phyloP scores from a whole-genome alignment of 23 tunicate genomes.

The Diplosoma virens region DNA sequence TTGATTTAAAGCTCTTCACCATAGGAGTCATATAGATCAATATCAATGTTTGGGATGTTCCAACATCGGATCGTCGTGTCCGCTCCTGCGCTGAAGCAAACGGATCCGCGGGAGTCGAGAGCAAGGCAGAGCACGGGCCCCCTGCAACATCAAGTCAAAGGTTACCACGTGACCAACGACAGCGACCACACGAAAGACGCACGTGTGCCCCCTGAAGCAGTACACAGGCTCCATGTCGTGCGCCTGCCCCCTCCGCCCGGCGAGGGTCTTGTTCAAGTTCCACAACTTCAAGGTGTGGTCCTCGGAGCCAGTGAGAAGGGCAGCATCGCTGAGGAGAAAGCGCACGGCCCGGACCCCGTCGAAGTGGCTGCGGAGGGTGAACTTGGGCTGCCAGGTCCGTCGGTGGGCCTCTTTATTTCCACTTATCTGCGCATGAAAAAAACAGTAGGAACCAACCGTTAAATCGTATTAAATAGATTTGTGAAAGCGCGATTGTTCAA shows the following conservation, averaged over 20 bases:
- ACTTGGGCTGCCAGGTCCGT: constrained; percentile 86
- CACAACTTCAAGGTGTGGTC: constrained; percentile 93
- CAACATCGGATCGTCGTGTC: constrained; percentile 78
- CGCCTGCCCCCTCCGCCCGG: constrained; percentile 74
- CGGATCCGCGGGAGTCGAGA: constrained; percentile 43
- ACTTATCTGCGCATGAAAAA: constrained; percentile 28
- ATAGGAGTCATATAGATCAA: constrained; percentile 64
- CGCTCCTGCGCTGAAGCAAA: constrained; percentile 81
- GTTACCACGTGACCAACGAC: no score
- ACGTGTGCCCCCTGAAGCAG: constrained; percentile 93
- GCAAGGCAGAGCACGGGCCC: constrained; percentile 83
- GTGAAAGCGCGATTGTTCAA: no score
- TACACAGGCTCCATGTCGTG: constrained; percentile 94
- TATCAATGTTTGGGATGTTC: constrained; percentile 66
- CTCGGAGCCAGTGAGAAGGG: constrained; percentile 90
- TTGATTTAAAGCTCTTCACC: constrained; percentile 24
- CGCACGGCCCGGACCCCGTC: constrained; percentile 88
- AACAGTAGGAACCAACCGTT: no score
- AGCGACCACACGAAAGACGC: not conserved
- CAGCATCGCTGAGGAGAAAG: constrained; percentile 80
- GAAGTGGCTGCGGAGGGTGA: constrained; percentile 86
- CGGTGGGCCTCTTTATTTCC: constrained; percentile 68
- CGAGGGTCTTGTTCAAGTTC: constrained; percentile 88
- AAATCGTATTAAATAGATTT: no score
- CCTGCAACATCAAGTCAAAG: constrained; percentile 13